Percentiles rank a stretch among this genome's conserved stretches.
Evolutionary conservation across 2,797 vertebrate genomes (phyloP).

Genomic region (Cuculus canorus): DNA sequence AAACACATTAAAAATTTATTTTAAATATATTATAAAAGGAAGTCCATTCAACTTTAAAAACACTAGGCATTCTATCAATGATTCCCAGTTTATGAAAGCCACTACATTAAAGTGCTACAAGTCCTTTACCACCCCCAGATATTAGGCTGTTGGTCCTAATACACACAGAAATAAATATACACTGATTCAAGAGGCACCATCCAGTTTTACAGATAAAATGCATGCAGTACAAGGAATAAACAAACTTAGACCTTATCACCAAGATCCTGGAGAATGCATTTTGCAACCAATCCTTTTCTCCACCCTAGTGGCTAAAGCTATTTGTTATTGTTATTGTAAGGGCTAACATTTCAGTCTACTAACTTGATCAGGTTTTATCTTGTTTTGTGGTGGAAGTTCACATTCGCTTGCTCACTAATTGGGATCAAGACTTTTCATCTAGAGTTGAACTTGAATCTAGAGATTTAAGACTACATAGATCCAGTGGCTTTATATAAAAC

Average conservation of each 20-base stretch:
- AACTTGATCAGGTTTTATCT: slow-evolving; percentile 6
- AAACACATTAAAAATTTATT: slow-evolving; percentile 77
- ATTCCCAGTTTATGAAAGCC: slow-evolving; percentile 62
- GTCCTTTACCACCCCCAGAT: slow-evolving; percentile 57
- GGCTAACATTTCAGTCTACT: slow-evolving; percentile 26
- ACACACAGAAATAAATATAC: slow-evolving; percentile 56
- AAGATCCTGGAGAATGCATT: slow-evolving; percentile 40
- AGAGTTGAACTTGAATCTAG: background rate
- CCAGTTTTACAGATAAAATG: slow-evolving; percentile 67
- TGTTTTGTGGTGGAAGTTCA: slow-evolving; percentile 27
- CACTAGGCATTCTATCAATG: slow-evolving; percentile 68
- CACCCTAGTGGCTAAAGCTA: slow-evolving; percentile 45
- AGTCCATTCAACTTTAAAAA: slow-evolving; percentile 71
- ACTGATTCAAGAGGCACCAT: slow-evolving; percentile 63
- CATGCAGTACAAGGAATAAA: slow-evolving; percentile 56
- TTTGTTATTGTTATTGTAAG: background rate
- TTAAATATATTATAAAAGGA: slow-evolving; percentile 77
- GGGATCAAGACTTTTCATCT: background rate
- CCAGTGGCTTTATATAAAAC: background rate
- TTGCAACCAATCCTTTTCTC: slow-evolving; percentile 18
- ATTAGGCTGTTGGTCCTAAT: slow-evolving; percentile 67
- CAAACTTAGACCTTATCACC: background rate
- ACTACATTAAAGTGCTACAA: slow-evolving; percentile 76
- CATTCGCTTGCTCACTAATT: slow-evolving; percentile 8
- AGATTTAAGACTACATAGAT: background rate